These are phyloP conservation scores for Halcyon malimbica DNA, from an alignment of 2,113 vertebrate species.

Conservation along the genomic window DNA sequence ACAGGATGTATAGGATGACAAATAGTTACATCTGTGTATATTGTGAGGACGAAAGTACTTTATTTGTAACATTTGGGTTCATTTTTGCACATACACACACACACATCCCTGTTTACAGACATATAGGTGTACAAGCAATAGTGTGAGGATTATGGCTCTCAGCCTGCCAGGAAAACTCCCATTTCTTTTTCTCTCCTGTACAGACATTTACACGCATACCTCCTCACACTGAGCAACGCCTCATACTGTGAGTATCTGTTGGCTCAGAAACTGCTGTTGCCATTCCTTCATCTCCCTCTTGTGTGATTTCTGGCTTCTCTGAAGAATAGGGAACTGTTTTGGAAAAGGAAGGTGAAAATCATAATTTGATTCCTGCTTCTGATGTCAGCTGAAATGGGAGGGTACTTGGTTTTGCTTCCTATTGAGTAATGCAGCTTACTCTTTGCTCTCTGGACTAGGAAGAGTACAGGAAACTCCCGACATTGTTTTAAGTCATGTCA, in stretches of 20 bases:
- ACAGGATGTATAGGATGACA: not conserved
- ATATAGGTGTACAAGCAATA: not conserved
- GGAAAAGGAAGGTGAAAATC: not conserved
- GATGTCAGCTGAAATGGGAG: not conserved
- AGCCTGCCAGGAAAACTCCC: not conserved
- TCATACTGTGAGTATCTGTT: not conserved
- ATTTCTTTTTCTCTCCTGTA: not conserved
- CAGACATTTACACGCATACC: not conserved
- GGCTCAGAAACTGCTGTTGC: not conserved
- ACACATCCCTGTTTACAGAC: not conserved
- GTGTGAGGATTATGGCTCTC: not conserved
- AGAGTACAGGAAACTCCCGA: slow-evolving; percentile 28
- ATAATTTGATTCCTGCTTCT: not conserved
- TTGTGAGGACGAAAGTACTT: not conserved
- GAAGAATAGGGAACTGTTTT: not conserved
- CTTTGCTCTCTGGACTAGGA: slow-evolving; percentile 3
- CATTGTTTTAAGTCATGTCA: slow-evolving; percentile 38
- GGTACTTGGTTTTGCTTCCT: not conserved
- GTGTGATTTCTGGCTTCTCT: not conserved
- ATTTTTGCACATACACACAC: not conserved
- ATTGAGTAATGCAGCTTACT: not conserved
- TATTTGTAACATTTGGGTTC: not conserved
- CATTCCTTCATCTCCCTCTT: not conserved
- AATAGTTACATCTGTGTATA: not conserved
- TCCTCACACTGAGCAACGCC: not conserved